These are phyloP conservation scores for Conomelus anceps DNA, from an alignment of 2,888 invertebrate species.

Conservation along the genomic window DNA sequence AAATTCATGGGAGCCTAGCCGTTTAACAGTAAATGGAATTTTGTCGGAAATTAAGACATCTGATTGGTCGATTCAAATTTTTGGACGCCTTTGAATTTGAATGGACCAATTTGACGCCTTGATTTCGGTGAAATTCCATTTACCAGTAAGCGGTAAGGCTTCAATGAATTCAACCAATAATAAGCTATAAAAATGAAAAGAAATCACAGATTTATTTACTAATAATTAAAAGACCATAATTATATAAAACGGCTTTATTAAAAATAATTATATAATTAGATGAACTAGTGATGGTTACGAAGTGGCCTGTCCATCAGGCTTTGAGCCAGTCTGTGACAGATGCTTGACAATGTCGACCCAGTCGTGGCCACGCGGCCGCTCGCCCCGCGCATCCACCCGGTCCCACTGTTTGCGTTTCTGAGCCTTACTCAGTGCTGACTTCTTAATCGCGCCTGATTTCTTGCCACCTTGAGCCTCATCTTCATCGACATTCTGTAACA, in stretches of 20 bases:
- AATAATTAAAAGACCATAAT: neutral
- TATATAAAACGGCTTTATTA: neutral
- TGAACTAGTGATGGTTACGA: neutral
- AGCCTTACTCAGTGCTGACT: constrained; percentile 81
- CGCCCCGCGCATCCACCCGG: constrained; percentile 72
- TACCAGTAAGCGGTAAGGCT: too few species aligned
- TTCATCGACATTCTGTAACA: constrained; percentile 12
- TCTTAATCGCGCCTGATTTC: constrained; percentile 57
- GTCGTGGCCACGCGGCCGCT: constrained; percentile 82
- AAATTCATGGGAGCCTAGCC: too few species aligned
- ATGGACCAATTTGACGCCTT: too few species aligned
- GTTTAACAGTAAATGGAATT: too few species aligned
- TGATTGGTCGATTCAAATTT: too few species aligned
- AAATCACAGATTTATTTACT: too few species aligned
- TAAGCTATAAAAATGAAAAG: too few species aligned
- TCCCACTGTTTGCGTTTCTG: constrained; percentile 89
- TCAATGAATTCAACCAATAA: too few species aligned
- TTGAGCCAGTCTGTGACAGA: constrained; percentile 69
- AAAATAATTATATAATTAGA: neutral
- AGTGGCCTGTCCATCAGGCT: constrained; percentile 34
- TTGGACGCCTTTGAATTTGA: too few species aligned
- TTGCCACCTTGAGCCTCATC: constrained; percentile 31
- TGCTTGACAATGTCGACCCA: constrained; percentile 97
- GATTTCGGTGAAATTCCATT: too few species aligned
- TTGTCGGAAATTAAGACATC: too few species aligned